These are phyloP conservation scores for Cotesia glomerata DNA, from an alignment of 1,140 invertebrate species.

Conservation along the genomic window DNA sequence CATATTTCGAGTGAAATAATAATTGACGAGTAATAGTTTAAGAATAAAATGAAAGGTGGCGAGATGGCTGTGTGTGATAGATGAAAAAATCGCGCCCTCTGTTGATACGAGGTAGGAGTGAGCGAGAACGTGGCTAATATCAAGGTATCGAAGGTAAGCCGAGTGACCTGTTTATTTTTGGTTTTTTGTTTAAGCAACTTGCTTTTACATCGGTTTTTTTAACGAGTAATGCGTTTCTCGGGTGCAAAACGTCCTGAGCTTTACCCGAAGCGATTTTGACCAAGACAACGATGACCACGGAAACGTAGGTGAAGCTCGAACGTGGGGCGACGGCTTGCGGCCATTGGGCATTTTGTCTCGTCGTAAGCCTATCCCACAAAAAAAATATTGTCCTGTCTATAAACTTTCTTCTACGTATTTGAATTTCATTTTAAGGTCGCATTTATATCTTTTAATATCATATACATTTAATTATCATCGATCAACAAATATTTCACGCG, in stretches of 20 bases:
- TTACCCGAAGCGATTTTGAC: conserved; percentile 46
- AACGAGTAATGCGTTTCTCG: conserved; percentile 42
- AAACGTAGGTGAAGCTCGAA: conserved; percentile 51
- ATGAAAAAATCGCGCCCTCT: conserved; percentile 24
- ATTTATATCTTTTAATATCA: background rate
- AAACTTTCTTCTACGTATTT: conserved; percentile 16
- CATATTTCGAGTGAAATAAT: no score
- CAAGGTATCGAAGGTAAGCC: conserved; percentile 70
- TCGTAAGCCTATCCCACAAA: conserved; percentile 26
- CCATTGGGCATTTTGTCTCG: conserved; percentile 50
- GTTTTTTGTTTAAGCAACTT: conserved; percentile 41
- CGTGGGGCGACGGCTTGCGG: conserved; percentile 40
- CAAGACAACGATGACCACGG: conserved; percentile 46
- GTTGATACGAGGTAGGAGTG: conserved; percentile 14
- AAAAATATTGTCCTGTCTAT: conserved; percentile 17
- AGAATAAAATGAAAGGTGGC: no score
- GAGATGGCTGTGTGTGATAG: background rate
- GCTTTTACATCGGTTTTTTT: conserved; percentile 37
- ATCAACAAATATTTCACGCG: background rate
- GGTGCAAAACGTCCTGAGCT: conserved; percentile 35
- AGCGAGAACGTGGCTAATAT: conserved; percentile 70
- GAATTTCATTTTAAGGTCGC: conserved; percentile 27
- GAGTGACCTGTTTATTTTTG: conserved; percentile 53
- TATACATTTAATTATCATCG: background rate
- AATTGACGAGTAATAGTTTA: no score